Base-by-base conservation (phyloP, 2,888 invertebrate species). In the Amorpha juglandis region DNA sequence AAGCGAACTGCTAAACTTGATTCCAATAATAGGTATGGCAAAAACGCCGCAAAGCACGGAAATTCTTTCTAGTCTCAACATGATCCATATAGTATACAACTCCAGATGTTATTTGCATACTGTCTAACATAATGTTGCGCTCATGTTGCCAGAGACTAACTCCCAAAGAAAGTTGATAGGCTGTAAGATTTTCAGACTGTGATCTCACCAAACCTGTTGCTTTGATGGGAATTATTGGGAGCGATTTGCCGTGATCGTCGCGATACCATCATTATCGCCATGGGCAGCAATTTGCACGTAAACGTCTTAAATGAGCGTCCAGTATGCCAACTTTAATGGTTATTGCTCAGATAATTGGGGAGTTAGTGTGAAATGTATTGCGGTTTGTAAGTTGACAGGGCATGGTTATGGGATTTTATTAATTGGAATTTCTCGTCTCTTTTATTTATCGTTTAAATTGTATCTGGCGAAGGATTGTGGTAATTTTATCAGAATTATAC, bases 261-360 rank as follows among this genome's bases (percentile, higher is more conserved):
- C 81, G 82, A 80, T 81, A 83, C 79, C 77, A 74, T 80, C 78
- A 84, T 85, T 86, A 86, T 81, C 83, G 82, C 83, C 78, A 67
- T 69, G 69, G 76, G 80, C 81, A 73, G 79, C 81, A 83, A 87
- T 87, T 86, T 84, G 79, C 77, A 78, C 74, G 76, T 71, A 83
- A 83, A 86, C 81, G 76, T 81, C 75, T 72, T 77, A 77, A 83
- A 82, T 81, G 79, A 80, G 48, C 27, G 50, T 12, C 53, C 47
- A 11, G 58, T 55, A 47, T 58, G 53, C 42, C 19, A 42, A 35
- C 53, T 42, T 58, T 58, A 58, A 58, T 58, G 58, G 38, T 42
- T 35, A 58, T 58, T 58, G 19, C 53, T 38, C 14, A 33, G 58
- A 38, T 58, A 58, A 58, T 58, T 58, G 58, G 42, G 38, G 19